Evolutionary conservation across 2,797 vertebrate species (phyloP).

Genomic region (Notamacropus eugenii): DNA sequence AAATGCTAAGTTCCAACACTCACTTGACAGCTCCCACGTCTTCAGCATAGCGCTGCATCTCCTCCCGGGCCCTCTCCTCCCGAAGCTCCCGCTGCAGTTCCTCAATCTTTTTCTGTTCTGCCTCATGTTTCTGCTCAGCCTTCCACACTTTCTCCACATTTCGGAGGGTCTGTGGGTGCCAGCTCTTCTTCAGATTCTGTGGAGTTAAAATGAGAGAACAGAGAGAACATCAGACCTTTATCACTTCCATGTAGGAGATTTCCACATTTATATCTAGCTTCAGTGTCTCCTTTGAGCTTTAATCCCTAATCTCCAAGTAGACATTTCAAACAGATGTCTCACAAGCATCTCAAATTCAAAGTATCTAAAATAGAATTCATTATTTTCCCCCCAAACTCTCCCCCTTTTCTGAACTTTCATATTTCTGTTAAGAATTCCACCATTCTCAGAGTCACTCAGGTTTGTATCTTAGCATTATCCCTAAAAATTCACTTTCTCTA

Average conservation of each 20-base stretch:
- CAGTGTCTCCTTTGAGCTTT: not conserved
- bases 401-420: not conserved
- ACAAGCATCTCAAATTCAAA: not conserved
- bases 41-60: conserved; percentile 94
- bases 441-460: not conserved
- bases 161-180: conserved; percentile 98
- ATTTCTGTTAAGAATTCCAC: not conserved
- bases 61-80: conserved; percentile 94
- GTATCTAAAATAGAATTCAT: not conserved
- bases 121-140: conserved; percentile 96
- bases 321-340: not conserved
- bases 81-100: conserved; percentile 97
- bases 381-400: not conserved
- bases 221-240: not conserved
- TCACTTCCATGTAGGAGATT: not conserved
- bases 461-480: not conserved
- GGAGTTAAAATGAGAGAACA: accelerated
- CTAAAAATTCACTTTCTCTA: not conserved
- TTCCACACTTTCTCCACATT: conserved; percentile 99
- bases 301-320: not conserved
- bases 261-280: not conserved
- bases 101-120: conserved; percentile 95
- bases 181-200: conserved; percentile 98
- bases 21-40: conserved; percentile 93
- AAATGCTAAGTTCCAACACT: conserved; percentile 13